Percentiles rank a stretch among this genome's conserved stretches.
phyloP scores from a whole-genome alignment of 2,888 invertebrate species.

The Tinea trinotella region DNA sequence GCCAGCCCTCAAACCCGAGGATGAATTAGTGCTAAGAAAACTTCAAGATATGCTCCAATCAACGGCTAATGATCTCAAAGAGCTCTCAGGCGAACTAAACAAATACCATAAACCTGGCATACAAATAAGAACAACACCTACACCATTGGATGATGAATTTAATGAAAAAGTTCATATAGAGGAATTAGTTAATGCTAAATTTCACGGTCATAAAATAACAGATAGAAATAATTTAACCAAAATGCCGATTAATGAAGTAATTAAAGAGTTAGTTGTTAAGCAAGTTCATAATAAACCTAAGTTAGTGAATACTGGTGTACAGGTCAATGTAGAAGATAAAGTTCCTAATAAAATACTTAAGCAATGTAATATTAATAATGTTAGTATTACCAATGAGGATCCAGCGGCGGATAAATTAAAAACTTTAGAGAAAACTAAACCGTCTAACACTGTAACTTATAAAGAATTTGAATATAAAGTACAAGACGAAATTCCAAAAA shows the following conservation, averaged over 20 bases:
- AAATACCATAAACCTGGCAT: slow-evolving; percentile 47
- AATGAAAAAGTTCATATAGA: slow-evolving; percentile 63
- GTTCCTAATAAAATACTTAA: slow-evolving; percentile 38
- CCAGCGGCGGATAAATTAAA: slow-evolving; percentile 33
- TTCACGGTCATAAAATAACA: slow-evolving; percentile 50
- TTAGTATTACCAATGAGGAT: slow-evolving; percentile 33
- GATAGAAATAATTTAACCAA: slow-evolving; percentile 21
- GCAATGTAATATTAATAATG: slow-evolving; percentile 43
- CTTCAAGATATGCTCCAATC: slow-evolving; percentile 63
- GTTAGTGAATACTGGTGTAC: slow-evolving; percentile 30
- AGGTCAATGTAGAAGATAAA: slow-evolving; percentile 33
- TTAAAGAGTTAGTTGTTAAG: slow-evolving; percentile 23
- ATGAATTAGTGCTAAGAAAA: slow-evolving; percentile 55
- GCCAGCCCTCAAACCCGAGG: slow-evolving; percentile 57
- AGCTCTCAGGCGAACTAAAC: slow-evolving; percentile 53
- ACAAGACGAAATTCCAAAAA: slow-evolving; percentile 47
- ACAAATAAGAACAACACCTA: slow-evolving; percentile 44
- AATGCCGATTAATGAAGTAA: slow-evolving; percentile 24
- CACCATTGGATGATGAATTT: slow-evolving; percentile 59
- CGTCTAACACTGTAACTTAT: slow-evolving; percentile 37
- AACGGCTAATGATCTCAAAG: slow-evolving; percentile 60
- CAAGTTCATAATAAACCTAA: slow-evolving; percentile 17
- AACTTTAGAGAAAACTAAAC: slow-evolving; percentile 32
- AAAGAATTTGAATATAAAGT: slow-evolving; percentile 47
- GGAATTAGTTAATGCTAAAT: slow-evolving; percentile 64